Base-by-base conservation (phyloP, 2,888 invertebrate species). In the Ectemnius continuus region DNA sequence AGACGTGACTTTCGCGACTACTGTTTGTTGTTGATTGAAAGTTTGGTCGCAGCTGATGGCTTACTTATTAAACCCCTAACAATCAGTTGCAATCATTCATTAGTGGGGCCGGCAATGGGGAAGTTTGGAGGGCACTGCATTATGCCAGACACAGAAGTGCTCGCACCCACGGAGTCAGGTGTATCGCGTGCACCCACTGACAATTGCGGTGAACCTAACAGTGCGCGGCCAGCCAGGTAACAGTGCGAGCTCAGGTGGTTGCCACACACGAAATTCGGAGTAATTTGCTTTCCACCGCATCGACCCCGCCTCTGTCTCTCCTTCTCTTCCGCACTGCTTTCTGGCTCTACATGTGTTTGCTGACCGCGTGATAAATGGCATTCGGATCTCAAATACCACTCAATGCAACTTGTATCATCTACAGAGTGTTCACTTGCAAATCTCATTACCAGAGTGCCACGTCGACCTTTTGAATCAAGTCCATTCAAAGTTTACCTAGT, bases 261-360 rank as follows among this genome's bases (percentile, higher is more conserved):
- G 84, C 85, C 69, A 81, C 81, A 75, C 71, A 77, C 72, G 16
- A 76, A 84, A 84, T 77, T 83, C 77, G 75, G 67, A 73, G 78
- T 82, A 84, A 84, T 84, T 80, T 81, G 75, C 79, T 66, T 67
- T 66, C n/a, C 67, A 70, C 70, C 75, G 52, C 47, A 20, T 52
- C 58, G 61, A 20, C n/a, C 26, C 48, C 8, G 1, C 52, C 56
- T 71, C 57, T 61, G 18, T 62, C 59, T 56, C 18, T 36, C 36
- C 36, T 36, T 6, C 36, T 36, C 36, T 36, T 36, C 36, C 36
- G 36, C 23, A 23, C 23, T 23, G 23, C 36, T 36, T 36, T 36
- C 36, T 36, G 8, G 5, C 36, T 36, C 8, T 36, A 36, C 36
- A 36, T 36, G 36, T 36, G 36, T 36, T 36, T 58, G 63, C 66